These are phyloP conservation scores for Danio albolineatus DNA, from an alignment of 2,797 vertebrate genomes.

Conservation along the genomic window DNA sequence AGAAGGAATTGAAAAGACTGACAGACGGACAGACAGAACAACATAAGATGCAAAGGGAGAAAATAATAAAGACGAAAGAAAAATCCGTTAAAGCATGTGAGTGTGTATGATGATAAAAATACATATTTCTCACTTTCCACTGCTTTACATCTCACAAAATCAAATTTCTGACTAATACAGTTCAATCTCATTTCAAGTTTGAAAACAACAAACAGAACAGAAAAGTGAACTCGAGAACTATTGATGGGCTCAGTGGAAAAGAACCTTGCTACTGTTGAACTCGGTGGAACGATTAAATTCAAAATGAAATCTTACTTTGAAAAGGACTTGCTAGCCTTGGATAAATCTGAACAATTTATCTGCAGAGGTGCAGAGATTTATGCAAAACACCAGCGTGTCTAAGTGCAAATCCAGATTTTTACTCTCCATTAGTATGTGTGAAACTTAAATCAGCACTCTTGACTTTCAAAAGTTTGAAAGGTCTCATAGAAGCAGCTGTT, in stretches of 20 bases:
- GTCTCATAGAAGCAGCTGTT: not conserved
- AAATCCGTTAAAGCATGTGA: not conserved
- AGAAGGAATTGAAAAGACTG: too few species aligned
- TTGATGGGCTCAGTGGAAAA: constrained; percentile 59
- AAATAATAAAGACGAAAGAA: not conserved
- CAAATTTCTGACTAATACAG: constrained; percentile 34
- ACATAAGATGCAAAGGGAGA: not conserved
- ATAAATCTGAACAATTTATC: not conserved
- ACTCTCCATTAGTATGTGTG: not conserved
- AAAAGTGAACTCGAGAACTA: constrained; percentile 66
- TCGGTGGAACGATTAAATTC: not conserved
- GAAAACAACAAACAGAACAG: constrained; percentile 63
- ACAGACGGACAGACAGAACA: too few species aligned
- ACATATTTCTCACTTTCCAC: not conserved
- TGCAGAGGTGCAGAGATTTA: not conserved
- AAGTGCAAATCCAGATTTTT: constrained; percentile 1
- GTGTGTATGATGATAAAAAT: not conserved
- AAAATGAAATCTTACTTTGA: constrained; percentile 9
- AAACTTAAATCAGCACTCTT: not conserved
- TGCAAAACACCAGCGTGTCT: not conserved
- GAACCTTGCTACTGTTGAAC: constrained; percentile 53
- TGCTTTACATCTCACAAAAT: not conserved
- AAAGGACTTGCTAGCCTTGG: constrained; percentile 5
- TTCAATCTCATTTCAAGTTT: constrained; percentile 61
- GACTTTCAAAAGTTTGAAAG: constrained; percentile 5